phyloP scores from a whole-genome alignment of 2,797 vertebrate genomes.

The Peromyscus aztecus region DNA sequence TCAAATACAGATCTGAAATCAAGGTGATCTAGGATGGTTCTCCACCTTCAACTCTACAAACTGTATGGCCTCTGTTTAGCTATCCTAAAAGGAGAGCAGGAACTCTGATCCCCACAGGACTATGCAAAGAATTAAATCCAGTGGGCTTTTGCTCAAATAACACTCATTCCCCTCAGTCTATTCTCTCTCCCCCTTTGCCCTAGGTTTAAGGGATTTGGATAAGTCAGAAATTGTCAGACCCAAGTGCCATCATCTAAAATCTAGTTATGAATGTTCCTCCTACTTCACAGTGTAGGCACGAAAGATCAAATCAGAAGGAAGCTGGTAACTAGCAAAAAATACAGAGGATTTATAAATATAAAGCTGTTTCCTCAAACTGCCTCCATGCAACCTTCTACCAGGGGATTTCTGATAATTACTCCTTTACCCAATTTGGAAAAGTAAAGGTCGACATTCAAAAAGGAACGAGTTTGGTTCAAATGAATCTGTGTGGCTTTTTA shows the following conservation, averaged over 20 bases:
- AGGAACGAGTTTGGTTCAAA: slow-evolving; percentile 66
- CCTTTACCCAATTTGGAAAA: slow-evolving; percentile 77
- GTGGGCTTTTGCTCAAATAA: not conserved
- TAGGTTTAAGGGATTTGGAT: not conserved
- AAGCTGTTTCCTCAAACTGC: slow-evolving; percentile 57
- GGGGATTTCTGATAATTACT: slow-evolving; percentile 74
- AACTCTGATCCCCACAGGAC: not conserved
- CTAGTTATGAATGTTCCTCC: not conserved
- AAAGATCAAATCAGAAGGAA: slow-evolving; percentile 53
- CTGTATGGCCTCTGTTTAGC: not conserved
- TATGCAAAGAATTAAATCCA: slow-evolving; percentile 3
- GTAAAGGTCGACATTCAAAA: slow-evolving; percentile 75
- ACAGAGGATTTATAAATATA: slow-evolving; percentile 72
- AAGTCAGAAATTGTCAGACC: not conserved
- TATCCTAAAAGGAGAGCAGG: slow-evolving; percentile 6
- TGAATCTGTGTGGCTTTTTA: slow-evolving; percentile 48
- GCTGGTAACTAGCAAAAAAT: slow-evolving; percentile 63
- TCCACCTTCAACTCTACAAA: slow-evolving; percentile 17
- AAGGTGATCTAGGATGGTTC: not conserved
- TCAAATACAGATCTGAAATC: not conserved
- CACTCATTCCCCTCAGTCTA: not conserved
- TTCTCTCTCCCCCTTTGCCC: not conserved
- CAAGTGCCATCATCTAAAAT: slow-evolving; percentile 10
- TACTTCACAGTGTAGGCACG: slow-evolving; percentile 2
- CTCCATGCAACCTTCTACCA: slow-evolving; percentile 62